Evolutionary conservation across 2,797 vertebrate species (phyloP).

Genomic region (Takifugu ocellatus): DNA sequence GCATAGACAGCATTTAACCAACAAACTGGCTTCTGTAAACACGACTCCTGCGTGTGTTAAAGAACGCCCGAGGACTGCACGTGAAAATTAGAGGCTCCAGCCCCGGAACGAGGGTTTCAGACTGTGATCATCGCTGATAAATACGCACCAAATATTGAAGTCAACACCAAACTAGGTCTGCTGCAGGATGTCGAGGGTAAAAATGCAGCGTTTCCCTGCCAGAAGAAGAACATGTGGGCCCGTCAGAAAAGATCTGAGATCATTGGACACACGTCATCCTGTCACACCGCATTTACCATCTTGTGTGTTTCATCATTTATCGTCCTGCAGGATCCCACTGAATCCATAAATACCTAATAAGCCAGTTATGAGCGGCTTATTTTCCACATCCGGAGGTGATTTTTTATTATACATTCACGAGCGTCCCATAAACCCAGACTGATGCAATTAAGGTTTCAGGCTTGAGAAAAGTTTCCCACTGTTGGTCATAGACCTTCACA

Average conservation of each 20-base stretch:
- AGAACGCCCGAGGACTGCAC: conserved; percentile 1
- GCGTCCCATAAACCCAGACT: conserved; percentile 33
- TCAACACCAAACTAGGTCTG: too few species aligned
- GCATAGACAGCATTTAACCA: not conserved
- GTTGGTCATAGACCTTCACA: conserved; percentile 15
- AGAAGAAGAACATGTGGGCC: too few species aligned
- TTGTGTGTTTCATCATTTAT: conserved; percentile 47
- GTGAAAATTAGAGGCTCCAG: conserved; percentile 12
- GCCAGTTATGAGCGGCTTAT: conserved; percentile 47
- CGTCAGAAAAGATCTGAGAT: conserved; percentile 2
- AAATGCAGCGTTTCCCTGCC: too few species aligned
- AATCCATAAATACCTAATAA: conserved; percentile 65
- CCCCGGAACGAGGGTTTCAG: not conserved
- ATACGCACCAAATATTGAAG: too few species aligned
- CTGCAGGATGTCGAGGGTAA: too few species aligned
- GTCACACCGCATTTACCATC: conserved; percentile 32
- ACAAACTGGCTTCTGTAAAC: not conserved
- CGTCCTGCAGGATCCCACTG: conserved; percentile 34
- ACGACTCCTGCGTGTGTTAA: conserved; percentile 5
- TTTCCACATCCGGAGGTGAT: conserved; percentile 45
- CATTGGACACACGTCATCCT: conserved; percentile 33
- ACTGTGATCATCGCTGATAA: too few species aligned
- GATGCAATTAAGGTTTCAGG: conserved; percentile 40
- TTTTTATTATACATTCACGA: conserved; percentile 58
- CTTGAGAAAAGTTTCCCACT: conserved; percentile 26